Conservation (phyloP, 2,888 invertebrate genomes). For the Napeogenes inachia region DNA sequence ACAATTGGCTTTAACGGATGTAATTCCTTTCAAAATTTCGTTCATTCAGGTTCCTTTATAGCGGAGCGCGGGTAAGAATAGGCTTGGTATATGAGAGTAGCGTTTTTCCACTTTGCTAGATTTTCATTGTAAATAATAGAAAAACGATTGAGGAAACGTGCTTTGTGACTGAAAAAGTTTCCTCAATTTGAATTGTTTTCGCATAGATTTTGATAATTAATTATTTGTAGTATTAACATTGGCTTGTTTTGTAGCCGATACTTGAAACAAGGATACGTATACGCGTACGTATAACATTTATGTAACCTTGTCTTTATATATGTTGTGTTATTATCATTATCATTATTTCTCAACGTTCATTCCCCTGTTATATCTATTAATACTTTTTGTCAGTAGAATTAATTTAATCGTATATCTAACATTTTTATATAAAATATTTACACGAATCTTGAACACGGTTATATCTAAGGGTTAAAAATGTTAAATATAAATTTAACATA, state of each 20-base stretch:
- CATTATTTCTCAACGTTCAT: not conserved
- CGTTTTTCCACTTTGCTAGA: slow-evolving; percentile 17
- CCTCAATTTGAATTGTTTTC: slow-evolving; percentile 2
- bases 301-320: slow-evolving; percentile 1
- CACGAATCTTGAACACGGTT: not conserved
- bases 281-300: slow-evolving; percentile 11
- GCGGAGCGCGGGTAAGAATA: slow-evolving; percentile 37
- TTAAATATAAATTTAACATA: no score
- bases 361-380: not conserved
- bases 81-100: slow-evolving; percentile 18
- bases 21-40: slow-evolving; percentile 28
- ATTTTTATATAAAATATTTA: slow-evolving; percentile 1
- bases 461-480: no score
- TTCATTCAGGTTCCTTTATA: slow-evolving; percentile 37
- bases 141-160: slow-evolving; percentile 16
- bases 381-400: not conserved
- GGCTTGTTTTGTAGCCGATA: slow-evolving; percentile 17
- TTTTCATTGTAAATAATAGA: slow-evolving; percentile 2
- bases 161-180: slow-evolving; percentile 4
- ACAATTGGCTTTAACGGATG: slow-evolving; percentile 17
- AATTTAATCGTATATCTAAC: no score
- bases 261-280: slow-evolving; percentile 8
- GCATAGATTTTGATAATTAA: slow-evolving; percentile 5
- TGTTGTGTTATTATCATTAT: slow-evolving; percentile 7
- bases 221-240: slow-evolving; percentile 4